Evolutionary conservation across 1,140 invertebrate species (phyloP).

Genomic region (Drosophila tani): DNA sequence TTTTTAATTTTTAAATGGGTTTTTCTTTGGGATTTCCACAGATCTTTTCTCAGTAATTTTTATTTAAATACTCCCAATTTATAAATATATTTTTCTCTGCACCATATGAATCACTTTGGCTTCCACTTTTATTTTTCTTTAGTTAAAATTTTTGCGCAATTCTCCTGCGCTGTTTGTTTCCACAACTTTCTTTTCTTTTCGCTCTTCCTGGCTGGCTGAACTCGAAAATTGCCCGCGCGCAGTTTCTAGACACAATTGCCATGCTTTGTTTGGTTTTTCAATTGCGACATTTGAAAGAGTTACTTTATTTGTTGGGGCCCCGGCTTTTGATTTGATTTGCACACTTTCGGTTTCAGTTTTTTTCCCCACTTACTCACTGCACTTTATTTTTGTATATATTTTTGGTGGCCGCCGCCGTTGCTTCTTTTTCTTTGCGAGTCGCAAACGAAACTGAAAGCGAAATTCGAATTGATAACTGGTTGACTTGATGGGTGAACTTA

Average conservation of each 20-base stretch:
- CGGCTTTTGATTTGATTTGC: constrained; percentile 66
- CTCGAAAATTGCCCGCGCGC: constrained; percentile 45
- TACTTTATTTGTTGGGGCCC: constrained; percentile 24
- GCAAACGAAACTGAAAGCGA: constrained; percentile 58
- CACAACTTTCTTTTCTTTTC: constrained; percentile 71
- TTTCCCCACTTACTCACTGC: constrained; percentile 48
- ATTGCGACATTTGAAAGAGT: constrained; percentile 37
- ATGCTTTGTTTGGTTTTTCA: constrained; percentile 61
- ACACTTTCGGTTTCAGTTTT: constrained; percentile 67
- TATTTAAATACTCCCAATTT: background rate
- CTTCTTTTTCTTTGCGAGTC: constrained; percentile 26
- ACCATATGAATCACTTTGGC: constrained; percentile 39
- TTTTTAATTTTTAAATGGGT: background rate
- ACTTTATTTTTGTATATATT: constrained; percentile 28
- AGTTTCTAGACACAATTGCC: constrained; percentile 60
- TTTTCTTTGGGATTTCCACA: background rate
- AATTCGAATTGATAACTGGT: constrained; percentile 45
- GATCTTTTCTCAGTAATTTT: background rate
- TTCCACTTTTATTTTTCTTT: constrained; percentile 14
- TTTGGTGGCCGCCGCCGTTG: background rate
- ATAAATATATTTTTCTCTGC: background rate
- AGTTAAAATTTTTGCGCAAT: constrained; percentile 61
- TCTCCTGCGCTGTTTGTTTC: constrained; percentile 25
- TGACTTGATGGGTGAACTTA: constrained; percentile 22
- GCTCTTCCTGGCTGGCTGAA: constrained; percentile 64